Base-by-base conservation (phyloP, 2,113 vertebrate genomes). In the Cyprinodon tularosa region DNA sequence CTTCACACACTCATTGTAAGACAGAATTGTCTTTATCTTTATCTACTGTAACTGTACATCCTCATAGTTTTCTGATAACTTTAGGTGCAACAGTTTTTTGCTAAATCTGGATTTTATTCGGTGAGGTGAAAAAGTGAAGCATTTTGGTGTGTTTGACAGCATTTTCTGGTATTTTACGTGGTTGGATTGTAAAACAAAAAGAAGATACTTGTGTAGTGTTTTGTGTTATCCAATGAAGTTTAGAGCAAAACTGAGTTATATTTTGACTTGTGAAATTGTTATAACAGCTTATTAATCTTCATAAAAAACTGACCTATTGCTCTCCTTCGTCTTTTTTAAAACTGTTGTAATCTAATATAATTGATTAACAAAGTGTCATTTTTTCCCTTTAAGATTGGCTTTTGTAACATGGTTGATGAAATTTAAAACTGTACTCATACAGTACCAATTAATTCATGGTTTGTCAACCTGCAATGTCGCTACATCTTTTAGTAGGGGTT, bases 1-100 rank as follows among this genome's bases (percentile, higher is more conserved):
- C 77, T 67, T 68, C 37, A 50, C 59, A 37, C 48, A 53, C 17
- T 53, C 48, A 67, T 77, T 72, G 77, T 60, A 70, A 76, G 75
- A 62, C 62, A 82, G 83, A 78, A 62, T 72, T 57, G 73, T 86
- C 74, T 11, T 77, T 40, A 81, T 77, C 42, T 50, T 84, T 82
- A 64, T 71, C 65, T 66, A 29, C 29, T 29, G 29, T 29, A 74
- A 53, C 69, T 48, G 29, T 14, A 80, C 45, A 67, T 79, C 40
- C 2, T 8, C 48, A 15, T 67, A 48, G 44, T 53, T 12, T 71
- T 57, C 81, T 72, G 74, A 29, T 77, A 29, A 50, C 72, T 59
- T 67, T 11, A 45, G 44, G 22, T 72, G 68, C 60, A 66, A 63
- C n/a, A 66, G 38, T 38, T 81, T 71, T 83, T 66, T 61, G 62